phyloP scores from a whole-genome alignment of 2,797 vertebrate species.

The Neopelma chrysocephalum region DNA sequence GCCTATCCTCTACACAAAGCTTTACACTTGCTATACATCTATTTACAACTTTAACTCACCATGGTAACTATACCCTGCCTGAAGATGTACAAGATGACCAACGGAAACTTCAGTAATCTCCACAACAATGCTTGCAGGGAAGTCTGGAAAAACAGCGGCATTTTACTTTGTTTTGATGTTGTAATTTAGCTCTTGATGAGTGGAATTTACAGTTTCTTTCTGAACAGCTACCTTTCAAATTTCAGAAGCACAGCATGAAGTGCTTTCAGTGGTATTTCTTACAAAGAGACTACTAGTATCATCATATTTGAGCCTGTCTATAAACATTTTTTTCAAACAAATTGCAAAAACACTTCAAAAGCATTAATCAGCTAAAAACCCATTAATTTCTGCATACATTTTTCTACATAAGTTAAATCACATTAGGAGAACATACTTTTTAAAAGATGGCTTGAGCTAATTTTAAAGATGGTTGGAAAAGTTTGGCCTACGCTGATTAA shows the following conservation, averaged over 20 bases:
- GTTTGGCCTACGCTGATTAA: constrained; percentile 65
- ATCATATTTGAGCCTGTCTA: not conserved
- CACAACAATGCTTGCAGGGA: not conserved
- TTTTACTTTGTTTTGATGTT: not conserved
- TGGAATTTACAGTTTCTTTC: not conserved
- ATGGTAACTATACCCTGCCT: not conserved
- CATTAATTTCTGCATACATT: not conserved
- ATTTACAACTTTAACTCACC: not conserved
- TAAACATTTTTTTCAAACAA: not conserved
- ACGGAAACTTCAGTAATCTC: not conserved
- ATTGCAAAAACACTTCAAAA: not conserved
- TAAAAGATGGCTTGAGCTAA: constrained; percentile 57
- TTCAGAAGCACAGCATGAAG: not conserved
- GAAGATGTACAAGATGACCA: not conserved
- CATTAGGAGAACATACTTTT: constrained; percentile 49
- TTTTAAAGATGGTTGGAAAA: constrained; percentile 66
- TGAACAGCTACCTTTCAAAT: constrained; percentile 9
- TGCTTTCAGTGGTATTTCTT: not conserved
- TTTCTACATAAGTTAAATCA: not conserved
- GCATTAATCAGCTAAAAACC: not conserved
- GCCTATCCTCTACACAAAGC: not conserved
- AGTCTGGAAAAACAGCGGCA: not conserved
- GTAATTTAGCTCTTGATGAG: not conserved
- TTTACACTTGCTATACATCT: not conserved
- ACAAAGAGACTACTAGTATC: not conserved